Conservation (phyloP, 2,797 vertebrate genomes). For the Pterois miles region DNA sequence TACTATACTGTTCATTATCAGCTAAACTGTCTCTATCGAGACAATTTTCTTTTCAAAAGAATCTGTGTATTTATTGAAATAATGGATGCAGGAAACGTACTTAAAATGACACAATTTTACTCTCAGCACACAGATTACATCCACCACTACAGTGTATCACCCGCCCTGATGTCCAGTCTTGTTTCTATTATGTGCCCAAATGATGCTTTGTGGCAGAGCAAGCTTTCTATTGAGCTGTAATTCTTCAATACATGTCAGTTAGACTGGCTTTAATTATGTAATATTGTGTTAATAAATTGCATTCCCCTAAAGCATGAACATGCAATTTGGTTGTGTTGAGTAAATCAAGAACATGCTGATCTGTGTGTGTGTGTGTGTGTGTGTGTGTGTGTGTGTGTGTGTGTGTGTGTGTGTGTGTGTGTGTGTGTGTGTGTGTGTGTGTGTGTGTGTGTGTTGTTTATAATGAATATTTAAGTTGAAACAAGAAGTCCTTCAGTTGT, state of each 20-base stretch:
- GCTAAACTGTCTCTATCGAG: background rate
- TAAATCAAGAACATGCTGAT: background rate
- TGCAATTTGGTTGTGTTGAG: background rate
- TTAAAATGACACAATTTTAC: background rate
- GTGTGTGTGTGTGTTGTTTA: background rate
- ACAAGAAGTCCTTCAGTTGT: background rate
- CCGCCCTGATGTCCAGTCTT: conserved; percentile 5
- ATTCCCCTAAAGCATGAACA: conserved; percentile 22
- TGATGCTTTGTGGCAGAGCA: background rate
- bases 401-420: background rate
- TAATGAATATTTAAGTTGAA: background rate
- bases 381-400: background rate
- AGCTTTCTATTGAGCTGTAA: conserved; percentile 9
- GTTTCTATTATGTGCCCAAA: conserved; percentile 8
- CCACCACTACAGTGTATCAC: conserved; percentile 8
- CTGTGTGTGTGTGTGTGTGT: background rate
- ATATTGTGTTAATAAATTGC: conserved; percentile 11
- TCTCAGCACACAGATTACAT: conserved; percentile 20
- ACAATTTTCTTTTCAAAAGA: background rate
- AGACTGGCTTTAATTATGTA: conserved; percentile 5
- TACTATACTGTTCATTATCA: background rate
- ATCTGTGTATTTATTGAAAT: background rate
- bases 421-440: background rate
- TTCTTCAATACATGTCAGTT: conserved; percentile 18
- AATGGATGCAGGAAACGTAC: background rate